Evolutionary conservation across 2,888 invertebrate species (phyloP), one percentile per base, ranked within the genome.

Genomic region (Laspeyria flexula): DNA sequence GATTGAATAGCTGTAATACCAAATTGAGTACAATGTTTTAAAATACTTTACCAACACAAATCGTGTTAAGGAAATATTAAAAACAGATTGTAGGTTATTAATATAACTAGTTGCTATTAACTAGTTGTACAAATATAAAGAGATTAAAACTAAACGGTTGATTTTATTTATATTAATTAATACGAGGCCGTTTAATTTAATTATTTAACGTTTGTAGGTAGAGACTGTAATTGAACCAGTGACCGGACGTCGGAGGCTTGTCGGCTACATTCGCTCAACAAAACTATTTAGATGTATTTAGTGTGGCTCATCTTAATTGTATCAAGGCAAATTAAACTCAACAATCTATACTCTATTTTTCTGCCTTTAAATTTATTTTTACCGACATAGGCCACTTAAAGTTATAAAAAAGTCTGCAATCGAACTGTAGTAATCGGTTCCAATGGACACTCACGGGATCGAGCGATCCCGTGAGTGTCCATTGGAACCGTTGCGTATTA

Each of bases 211-310:
- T 40, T 41, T 41, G 27, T 34, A 18, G 40, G 27, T 18, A 9
- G 11, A 0, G 35, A 2, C 13, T 27, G 40, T 46, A 67, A 65
- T 60, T 53, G 50, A 44, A 49, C 35, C 25, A 11, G 41, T 1
- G 33, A 31, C 68, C 61, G 65, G 65, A 61, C 43, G 53, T 54
- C 47, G 65, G 11, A 18, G 25, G 49, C 48, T 43, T 27, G 48
- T 39, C 11, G 5, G 38, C 11, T 45, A 54, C 55, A 59, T 66
- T 70, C 66, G 62, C 44, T 46, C 38, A n/a, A 37, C 46, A 43
- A 34, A 57, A 34, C 25, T 38, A 41, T 38, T 30, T 11, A 18
- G 12, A 23, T 34, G 31, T 45, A 61, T 54, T 60, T 50, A 50
- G 43, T 44, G 50, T 34, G 29, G 35, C 12, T 12, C 5, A 11